phyloP scores from a whole-genome alignment of 2,797 vertebrate genomes.

The Dendrocincla fuliginosa region DNA sequence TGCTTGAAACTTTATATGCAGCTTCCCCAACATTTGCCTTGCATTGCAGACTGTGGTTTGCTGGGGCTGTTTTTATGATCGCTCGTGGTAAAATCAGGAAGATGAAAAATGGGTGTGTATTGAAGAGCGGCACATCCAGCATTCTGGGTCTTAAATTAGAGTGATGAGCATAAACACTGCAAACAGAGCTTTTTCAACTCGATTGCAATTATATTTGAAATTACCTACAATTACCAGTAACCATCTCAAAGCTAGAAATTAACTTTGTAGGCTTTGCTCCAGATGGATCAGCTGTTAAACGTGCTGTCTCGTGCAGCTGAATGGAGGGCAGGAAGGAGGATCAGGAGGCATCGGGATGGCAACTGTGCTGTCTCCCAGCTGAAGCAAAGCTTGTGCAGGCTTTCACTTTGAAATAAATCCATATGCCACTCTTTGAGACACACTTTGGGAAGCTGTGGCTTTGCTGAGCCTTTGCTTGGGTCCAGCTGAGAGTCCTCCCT shows the following conservation, averaged over 20 bases:
- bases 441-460: background rate
- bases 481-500: background rate
- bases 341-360: background rate
- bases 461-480: background rate
- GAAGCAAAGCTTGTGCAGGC: background rate
- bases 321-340: background rate
- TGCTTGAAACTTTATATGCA: constrained; percentile 64
- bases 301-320: constrained; percentile 48
- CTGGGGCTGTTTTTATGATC: constrained; percentile 76
- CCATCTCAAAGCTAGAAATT: constrained; percentile 86
- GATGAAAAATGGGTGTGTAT: constrained; percentile 75
- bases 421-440: background rate
- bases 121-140: constrained; percentile 77
- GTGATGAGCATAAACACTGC: constrained; percentile 86
- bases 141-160: constrained; percentile 89
- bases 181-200: constrained; percentile 83
- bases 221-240: constrained; percentile 91
- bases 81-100: constrained; percentile 77
- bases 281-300: constrained; percentile 85
- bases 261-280: constrained; percentile 85
- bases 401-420: background rate
- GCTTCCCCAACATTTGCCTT: constrained; percentile 62
- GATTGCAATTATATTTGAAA: constrained; percentile 90
- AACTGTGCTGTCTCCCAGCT: background rate
- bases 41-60: constrained; percentile 73